These are phyloP conservation scores for Alosa sapidissima DNA, from an alignment of 2,797 vertebrate species.

Conservation along the genomic window DNA sequence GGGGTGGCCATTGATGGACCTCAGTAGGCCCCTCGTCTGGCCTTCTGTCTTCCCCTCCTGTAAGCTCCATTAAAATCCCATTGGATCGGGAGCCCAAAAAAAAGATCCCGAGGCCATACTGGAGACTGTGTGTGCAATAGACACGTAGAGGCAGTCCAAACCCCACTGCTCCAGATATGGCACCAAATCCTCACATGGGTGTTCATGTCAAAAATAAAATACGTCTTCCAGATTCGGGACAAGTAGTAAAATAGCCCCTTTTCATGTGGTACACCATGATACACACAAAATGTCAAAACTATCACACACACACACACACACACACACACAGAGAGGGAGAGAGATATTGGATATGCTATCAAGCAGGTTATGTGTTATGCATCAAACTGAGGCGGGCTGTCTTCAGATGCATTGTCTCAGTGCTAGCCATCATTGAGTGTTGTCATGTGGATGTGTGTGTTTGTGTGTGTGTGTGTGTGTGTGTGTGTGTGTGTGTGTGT, in stretches of 20 bases:
- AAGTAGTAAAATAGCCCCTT: background rate
- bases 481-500: background rate
- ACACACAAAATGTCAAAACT: background rate
- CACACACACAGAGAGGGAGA: background rate
- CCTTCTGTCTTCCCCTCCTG: background rate
- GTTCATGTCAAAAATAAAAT: background rate
- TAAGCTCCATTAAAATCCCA: background rate
- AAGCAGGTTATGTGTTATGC: background rate
- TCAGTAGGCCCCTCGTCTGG: background rate
- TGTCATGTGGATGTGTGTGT: background rate
- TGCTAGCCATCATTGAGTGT: background rate
- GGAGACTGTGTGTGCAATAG: background rate
- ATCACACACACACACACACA: background rate
- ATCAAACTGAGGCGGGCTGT: background rate
- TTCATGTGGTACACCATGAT: background rate
- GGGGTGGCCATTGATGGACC: background rate
- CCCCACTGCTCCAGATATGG: too few relatives aligned
- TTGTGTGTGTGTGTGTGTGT: background rate
- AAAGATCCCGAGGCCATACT: background rate
- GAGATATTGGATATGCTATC: background rate
- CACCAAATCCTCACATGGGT: too few relatives aligned
- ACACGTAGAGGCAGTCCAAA: background rate
- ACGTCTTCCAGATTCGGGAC: background rate
- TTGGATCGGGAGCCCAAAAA: background rate
- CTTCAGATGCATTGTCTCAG: background rate